Base-by-base conservation (phyloP, 2,888 invertebrate species). In the Acrobasis consociella region DNA sequence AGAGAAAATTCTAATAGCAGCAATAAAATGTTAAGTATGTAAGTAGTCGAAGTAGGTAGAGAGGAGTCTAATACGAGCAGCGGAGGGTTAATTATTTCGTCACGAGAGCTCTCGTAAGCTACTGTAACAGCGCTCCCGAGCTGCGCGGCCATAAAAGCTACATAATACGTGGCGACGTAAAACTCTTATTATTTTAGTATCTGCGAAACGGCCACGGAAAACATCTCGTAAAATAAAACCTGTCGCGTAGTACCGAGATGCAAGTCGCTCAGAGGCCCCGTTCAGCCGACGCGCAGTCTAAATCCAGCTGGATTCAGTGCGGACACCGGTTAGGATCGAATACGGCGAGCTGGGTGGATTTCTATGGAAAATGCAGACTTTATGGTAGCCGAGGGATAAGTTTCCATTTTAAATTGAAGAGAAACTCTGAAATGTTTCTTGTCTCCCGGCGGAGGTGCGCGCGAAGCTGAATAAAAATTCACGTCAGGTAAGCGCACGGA, bases 181-280 rank as follows among this genome's bases (percentile, higher is more conserved):
- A 90, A 89, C 83, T 89, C 88, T 90, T 91, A 91, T 91, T 91
- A 91, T 91, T 91, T 91, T 89, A 91, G 89, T 91, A 90, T 91
- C 90, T 89, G 89, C 82, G 86, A 90, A 90, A 88, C 85, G 83
- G 87, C 85, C 83, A 85, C 81, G 81, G 85, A 85, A 88, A 89
- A 89, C 89, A 90, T 87, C 82, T 88, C 89, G 85, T 90, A 89
- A 91, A 91, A 90, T 86, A 87, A 86, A 89, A 89, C 83, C 84
- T 85, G 85, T 85, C 83, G 78, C 81, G 73, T 72, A 73, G 80
- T 78, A 80, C 70, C 72, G 72, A 81, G 83, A 85, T 82, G 86
- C 86, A 84, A 83, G 82, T 72, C 68, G 67, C 75, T 76, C 79
- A 70, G 75, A 79, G 80, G 75, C 76, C 65, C 73, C 76, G 82